Evolutionary conservation across 2,113 vertebrate species (phyloP).

Genomic region (Eolophus roseicapilla): DNA sequence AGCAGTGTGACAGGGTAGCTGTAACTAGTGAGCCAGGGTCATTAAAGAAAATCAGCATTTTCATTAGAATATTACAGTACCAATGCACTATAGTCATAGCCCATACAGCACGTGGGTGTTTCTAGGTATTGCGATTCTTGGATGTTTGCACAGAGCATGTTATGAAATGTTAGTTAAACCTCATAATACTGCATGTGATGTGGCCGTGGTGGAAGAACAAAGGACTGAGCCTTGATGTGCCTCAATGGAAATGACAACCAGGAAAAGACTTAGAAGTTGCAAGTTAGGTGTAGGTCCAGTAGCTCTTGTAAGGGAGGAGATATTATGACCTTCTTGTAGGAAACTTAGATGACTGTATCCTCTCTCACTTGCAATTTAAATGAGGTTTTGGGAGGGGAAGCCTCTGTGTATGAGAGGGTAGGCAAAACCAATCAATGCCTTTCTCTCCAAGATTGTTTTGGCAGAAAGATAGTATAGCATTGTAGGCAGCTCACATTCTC

Average conservation of each 20-base stretch:
- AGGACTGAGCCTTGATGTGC: background rate
- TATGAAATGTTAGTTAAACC: background rate
- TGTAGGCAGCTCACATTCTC: background rate
- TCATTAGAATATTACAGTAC: background rate
- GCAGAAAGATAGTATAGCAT: background rate
- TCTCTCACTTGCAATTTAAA: background rate
- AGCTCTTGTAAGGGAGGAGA: background rate
- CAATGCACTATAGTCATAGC: fast-evolving
- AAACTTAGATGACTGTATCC: background rate
- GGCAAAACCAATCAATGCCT: background rate
- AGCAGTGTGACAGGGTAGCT: background rate
- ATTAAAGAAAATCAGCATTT: background rate
- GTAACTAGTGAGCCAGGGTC: background rate
- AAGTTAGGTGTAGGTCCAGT: background rate
- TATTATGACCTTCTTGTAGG: background rate
- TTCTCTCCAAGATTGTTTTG: background rate
- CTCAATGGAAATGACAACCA: background rate
- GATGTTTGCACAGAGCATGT: background rate
- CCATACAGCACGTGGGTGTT: background rate
- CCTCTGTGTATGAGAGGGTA: background rate
- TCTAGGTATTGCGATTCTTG: background rate
- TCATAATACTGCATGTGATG: fast-evolving
- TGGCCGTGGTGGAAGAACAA: background rate
- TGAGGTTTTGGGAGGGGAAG: background rate
- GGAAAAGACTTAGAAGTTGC: background rate